A percentile compares a stretch with the other conserved stretches of the same genome.
Evolutionary conservation across 2,888 invertebrate genomes (phyloP).

Genomic region (Euplexia lucipara): DNA sequence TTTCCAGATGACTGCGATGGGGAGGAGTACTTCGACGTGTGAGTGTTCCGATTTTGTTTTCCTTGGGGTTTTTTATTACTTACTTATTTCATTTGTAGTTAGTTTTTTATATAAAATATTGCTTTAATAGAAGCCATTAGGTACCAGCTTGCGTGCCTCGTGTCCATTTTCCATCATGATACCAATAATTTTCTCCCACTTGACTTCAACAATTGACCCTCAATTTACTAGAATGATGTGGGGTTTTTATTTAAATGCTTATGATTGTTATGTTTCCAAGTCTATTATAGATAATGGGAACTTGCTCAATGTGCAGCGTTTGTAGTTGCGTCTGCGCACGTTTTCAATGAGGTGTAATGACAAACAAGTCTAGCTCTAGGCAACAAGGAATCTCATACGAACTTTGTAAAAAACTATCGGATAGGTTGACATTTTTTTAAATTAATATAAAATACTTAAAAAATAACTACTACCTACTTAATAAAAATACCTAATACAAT

Average conservation of each 20-base stretch:
- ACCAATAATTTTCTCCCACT: constrained; percentile 6
- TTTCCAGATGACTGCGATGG: too few species aligned
- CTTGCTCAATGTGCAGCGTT: not conserved
- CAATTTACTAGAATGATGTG: constrained; percentile 23
- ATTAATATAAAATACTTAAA: too few species aligned
- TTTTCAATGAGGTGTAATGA: not conserved
- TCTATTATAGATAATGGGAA: not conserved
- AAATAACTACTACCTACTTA: too few species aligned
- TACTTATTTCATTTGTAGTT: too few species aligned
- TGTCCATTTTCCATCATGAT: not conserved
- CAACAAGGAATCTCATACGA: too few species aligned
- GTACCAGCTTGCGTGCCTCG: constrained; percentile 24
- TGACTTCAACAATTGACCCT: constrained; percentile 23
- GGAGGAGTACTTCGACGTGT: too few species aligned
- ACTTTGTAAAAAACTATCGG: too few species aligned
- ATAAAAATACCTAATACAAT: too few species aligned
- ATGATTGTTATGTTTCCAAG: constrained; percentile 18
- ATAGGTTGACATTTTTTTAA: too few species aligned
- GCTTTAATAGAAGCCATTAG: not conserved
- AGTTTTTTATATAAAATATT: not conserved
- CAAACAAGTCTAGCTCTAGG: not conserved
- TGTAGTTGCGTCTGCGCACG: not conserved
- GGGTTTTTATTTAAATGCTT: constrained; percentile 8
- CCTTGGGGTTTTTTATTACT: too few species aligned
- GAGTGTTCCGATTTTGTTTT: too few species aligned